phyloP scores from a whole-genome alignment of 2,113 vertebrate species.

The Nesogale talazaci region DNA sequence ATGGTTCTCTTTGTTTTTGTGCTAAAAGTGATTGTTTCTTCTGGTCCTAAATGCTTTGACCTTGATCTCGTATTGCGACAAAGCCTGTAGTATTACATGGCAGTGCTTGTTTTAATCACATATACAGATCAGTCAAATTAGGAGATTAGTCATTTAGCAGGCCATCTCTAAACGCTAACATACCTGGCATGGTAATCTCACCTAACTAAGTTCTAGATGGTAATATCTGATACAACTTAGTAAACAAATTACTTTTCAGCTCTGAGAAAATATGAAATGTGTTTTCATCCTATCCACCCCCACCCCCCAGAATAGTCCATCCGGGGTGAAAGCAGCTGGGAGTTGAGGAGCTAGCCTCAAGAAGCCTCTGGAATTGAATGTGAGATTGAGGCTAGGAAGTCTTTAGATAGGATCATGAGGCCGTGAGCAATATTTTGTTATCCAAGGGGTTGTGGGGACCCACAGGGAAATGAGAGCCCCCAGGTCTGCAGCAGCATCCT shows the following conservation, averaged over 20 bases:
- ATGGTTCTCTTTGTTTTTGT: conserved; percentile 35
- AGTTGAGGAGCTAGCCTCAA: not conserved
- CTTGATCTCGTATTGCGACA: not conserved
- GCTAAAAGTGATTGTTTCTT: conserved; percentile 16
- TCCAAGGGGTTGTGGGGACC: not conserved
- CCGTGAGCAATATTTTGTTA: not conserved
- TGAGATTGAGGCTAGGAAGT: not conserved
- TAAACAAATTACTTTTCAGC: not conserved
- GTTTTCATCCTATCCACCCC: not conserved
- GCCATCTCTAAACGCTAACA: conserved; percentile 13
- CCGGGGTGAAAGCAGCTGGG: not conserved
- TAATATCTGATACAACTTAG: conserved; percentile 17
- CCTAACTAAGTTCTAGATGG: not conserved
- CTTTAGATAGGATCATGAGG: not conserved
- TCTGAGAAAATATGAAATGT: not conserved
- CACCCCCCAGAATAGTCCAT: not conserved
- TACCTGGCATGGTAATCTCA: not conserved
- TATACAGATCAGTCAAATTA: conserved; percentile 44
- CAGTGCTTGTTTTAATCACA: conserved; percentile 8
- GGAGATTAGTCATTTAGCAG: conserved; percentile 18
- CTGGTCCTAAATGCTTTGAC: not conserved
- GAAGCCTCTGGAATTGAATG: not conserved
- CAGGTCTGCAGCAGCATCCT: not conserved
- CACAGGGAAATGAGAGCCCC: not conserved
- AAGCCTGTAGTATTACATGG: conserved; percentile 26